Base-by-base conservation (phyloP, 2,113 vertebrate species). In the Eira barbara region DNA sequence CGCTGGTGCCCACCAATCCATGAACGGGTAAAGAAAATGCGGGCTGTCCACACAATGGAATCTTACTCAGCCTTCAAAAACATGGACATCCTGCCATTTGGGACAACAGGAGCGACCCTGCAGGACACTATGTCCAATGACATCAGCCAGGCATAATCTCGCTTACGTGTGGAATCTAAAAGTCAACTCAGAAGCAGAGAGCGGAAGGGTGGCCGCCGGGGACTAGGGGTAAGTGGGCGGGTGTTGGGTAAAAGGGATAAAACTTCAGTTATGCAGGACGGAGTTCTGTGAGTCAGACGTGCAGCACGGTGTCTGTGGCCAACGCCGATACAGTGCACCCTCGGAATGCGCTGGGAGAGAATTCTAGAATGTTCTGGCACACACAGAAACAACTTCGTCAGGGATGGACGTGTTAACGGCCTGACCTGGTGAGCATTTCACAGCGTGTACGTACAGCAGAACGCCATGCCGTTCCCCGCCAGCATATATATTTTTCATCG, bases 391-490 rank as follows among this genome's bases (percentile, higher is more conserved):
- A 45, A 29, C 57, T 27, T 45, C 3, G 31, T 29, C 73, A 7
- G 12, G 20, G 23, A 20, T 36, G 13, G 10, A 29, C 27, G 12
- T 15, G 29, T 25, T 61, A 61, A 61, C 17, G 59, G 20, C 39
- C 45, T 34, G 71, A 76, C 23, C 9, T 76, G 39, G 55, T 49
- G 49, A 79, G 47, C 39, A 27, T 10, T 13, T 14, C 27, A 31
- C 34, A 8, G 15, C 20, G 11, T 3, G 12, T 49, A 49, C 18
- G 7, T 36, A 13, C 8, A 36, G 18, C 57, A 65, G 36, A 65
- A 52, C 23, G 36, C 47, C 14, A n/a, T 0, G 1, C 23, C 2
- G 21, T 17, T 4, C 31, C 27, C 18, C 9, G 57, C n/a, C 25
- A 49, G 47, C 20, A n/a, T 7, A 76, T 7, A 6, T 0, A 5